Conservation (phyloP, 37 sponge, comb jelly and placozoan species). For the Amphimedon queenslandica region DNA sequence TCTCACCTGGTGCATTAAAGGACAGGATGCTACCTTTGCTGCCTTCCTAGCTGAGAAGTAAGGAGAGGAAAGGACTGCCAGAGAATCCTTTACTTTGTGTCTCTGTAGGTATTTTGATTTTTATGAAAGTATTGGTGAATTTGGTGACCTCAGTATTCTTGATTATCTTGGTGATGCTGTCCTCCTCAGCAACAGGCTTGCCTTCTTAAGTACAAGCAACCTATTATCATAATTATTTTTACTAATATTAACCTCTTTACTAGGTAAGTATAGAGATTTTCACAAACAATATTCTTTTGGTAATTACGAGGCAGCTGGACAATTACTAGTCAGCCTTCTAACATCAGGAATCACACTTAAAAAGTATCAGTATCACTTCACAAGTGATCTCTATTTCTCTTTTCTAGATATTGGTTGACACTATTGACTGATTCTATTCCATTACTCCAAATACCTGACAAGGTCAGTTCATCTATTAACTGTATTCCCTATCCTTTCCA, state of each 20-base stretch:
- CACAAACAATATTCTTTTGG: constrained; percentile 40
- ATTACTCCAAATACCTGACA: too few relatives aligned
- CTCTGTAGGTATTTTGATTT: constrained; percentile 65
- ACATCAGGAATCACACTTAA: constrained; percentile 46
- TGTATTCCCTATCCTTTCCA: too few relatives aligned
- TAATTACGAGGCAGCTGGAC: constrained; percentile 43
- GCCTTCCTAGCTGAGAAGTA: constrained; percentile 64
- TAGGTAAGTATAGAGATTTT: constrained; percentile 73
- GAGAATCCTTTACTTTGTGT: too few relatives aligned
- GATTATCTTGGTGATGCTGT: constrained; percentile 59
- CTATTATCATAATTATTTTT: too few relatives aligned
- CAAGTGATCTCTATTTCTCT: too few relatives aligned
- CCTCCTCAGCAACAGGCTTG: constrained; percentile 45
- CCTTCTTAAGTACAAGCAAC: constrained; percentile 75
- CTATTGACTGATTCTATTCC: too few relatives aligned
- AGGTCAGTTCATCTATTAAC: too few relatives aligned
- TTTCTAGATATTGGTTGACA: too few relatives aligned
- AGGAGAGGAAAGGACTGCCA: too few relatives aligned
- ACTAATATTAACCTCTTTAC: too few relatives aligned
- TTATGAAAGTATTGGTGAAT: constrained; percentile 54
- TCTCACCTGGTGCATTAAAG: constrained; percentile 64
- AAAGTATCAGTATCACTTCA: constrained; percentile 34
- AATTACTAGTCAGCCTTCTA: constrained; percentile 53
- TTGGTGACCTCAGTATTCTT: constrained; percentile 61
- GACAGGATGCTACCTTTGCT: constrained; percentile 52